A percentile compares a stretch with the other conserved stretches of the same genome.
These are phyloP conservation scores for Nipponia nippon DNA, from an alignment of 2,113 vertebrate species.

Conservation along the genomic window DNA sequence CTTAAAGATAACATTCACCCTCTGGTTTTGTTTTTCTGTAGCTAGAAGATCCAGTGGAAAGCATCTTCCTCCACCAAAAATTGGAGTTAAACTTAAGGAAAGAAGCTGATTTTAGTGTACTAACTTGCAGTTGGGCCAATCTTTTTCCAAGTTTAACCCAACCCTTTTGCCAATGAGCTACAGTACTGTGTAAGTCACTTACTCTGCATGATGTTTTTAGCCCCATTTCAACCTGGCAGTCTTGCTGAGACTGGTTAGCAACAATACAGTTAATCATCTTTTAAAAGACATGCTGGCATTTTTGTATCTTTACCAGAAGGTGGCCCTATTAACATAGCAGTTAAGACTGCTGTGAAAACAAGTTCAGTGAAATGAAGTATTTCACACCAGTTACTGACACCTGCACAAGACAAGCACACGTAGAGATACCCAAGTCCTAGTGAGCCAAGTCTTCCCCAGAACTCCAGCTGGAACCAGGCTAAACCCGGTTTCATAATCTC, in stretches of 20 bases:
- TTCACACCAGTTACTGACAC: not conserved
- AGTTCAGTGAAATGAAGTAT: not conserved
- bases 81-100: not conserved
- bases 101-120: not conserved
- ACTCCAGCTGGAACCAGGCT: not conserved
- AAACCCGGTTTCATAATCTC: not conserved
- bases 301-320: slow-evolving; percentile 21
- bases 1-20: not conserved
- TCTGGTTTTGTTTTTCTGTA: not conserved
- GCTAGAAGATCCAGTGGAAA: not conserved
- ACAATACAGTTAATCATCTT: accelerated
- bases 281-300: not conserved
- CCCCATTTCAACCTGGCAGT: not conserved
- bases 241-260: not conserved
- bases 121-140: not conserved
- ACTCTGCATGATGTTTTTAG: not conserved
- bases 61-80: not conserved
- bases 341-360: not conserved
- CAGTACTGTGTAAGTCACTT: not conserved
- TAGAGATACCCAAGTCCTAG: not conserved
- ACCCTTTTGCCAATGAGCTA: not conserved
- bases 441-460: not conserved
- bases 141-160: not conserved
- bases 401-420: not conserved
- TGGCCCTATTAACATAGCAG: not conserved